A percentile compares a stretch with the other conserved stretches of the same genome.
Evolutionary conservation across 2,113 vertebrate species (phyloP).

Genomic region (Meles meles): DNA sequence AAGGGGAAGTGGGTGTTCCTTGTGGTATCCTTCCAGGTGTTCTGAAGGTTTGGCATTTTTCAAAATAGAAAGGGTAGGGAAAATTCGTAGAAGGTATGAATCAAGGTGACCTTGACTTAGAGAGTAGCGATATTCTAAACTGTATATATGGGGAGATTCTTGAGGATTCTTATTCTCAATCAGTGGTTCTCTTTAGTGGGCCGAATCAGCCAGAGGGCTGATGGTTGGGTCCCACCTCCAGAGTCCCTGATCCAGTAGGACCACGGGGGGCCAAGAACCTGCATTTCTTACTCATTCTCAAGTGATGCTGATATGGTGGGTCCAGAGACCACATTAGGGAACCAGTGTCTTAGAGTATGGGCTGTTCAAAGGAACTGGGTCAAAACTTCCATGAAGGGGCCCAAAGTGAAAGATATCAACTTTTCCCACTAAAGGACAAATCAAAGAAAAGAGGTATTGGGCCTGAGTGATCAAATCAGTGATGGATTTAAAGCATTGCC

Average conservation of each 20-base stretch:
- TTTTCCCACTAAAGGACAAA: neutral
- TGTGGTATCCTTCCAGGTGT: neutral
- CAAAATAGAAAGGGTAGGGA: neutral
- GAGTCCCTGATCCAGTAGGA: neutral
- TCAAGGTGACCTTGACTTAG: neutral
- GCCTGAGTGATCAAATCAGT: neutral
- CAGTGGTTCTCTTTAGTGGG: neutral
- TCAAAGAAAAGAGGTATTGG: neutral
- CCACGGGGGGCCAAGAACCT: neutral
- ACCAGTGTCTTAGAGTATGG: neutral
- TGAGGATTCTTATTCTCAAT: neutral
- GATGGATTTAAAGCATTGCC: neutral
- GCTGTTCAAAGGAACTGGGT: neutral
- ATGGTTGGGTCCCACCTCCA: neutral
- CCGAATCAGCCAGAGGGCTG: neutral
- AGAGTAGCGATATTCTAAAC: neutral
- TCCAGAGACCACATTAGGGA: neutral
- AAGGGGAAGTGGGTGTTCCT: neutral
- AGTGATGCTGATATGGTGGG: neutral
- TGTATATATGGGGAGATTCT: neutral
- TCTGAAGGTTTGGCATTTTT: conserved; percentile 6
- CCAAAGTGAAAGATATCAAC: neutral
- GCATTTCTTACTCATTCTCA: neutral
- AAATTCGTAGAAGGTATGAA: neutral
- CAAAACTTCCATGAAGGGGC: neutral